phyloP scores from a whole-genome alignment of 1,140 invertebrate species.

The Trissolcus basalis region DNA sequence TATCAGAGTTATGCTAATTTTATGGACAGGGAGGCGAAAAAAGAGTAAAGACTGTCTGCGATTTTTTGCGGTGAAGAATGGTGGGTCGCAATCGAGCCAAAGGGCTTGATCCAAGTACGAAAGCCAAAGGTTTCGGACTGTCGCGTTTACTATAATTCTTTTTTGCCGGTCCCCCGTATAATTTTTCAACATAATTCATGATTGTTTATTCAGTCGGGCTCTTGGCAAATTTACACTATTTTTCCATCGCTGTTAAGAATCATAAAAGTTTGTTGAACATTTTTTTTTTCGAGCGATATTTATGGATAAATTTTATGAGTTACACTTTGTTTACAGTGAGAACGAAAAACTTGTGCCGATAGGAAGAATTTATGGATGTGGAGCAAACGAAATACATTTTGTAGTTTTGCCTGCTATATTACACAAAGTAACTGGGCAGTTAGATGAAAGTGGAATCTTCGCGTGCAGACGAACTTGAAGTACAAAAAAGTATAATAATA shows the following conservation, averaged over 20 bases:
- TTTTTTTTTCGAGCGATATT: no score
- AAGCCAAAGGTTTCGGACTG: slow-evolving; percentile 35
- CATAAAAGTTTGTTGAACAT: no score
- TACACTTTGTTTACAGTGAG: background rate
- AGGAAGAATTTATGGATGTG: slow-evolving; percentile 36
- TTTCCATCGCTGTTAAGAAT: no score
- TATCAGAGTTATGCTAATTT: slow-evolving; percentile 70
- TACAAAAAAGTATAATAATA: slow-evolving; percentile 22
- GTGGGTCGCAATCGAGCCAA: slow-evolving; percentile 53
- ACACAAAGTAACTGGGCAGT: slow-evolving; percentile 30
- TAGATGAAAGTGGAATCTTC: slow-evolving; percentile 42
- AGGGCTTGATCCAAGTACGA: slow-evolving; percentile 49
- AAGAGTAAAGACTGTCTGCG: slow-evolving; percentile 56
- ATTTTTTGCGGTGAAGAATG: slow-evolving; percentile 61
- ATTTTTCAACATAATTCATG: slow-evolving; percentile 4
- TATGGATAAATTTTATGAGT: no score
- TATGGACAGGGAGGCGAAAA: slow-evolving; percentile 58
- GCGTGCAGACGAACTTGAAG: slow-evolving; percentile 41
- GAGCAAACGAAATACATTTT: slow-evolving; percentile 38
- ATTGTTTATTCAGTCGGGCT: background rate
- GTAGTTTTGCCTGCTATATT: slow-evolving; percentile 1
- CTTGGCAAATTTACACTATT: no score
- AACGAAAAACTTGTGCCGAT: slow-evolving; percentile 24
- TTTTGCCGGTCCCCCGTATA: slow-evolving; percentile 22
- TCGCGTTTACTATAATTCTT: slow-evolving; percentile 54